These are phyloP conservation scores for Nettapus auritus DNA, from an alignment of 2,113 vertebrate species.

Conservation along the genomic window DNA sequence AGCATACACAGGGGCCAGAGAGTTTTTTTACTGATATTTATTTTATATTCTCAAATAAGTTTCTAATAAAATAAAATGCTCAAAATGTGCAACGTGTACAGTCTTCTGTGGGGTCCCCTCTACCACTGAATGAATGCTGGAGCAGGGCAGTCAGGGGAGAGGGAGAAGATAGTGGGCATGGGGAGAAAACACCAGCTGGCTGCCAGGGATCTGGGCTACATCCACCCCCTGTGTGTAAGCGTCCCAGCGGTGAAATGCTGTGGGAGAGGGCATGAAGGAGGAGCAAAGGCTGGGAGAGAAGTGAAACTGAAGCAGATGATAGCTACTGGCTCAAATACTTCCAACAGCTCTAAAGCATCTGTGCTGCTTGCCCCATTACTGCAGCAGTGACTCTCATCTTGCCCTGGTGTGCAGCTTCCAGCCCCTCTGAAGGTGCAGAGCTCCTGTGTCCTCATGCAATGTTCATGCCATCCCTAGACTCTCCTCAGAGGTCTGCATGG, in stretches of 20 bases:
- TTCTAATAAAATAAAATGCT: conserved; percentile 33
- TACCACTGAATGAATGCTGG: background rate
- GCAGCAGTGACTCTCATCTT: background rate
- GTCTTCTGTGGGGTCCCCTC: background rate
- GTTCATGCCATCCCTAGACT: background rate
- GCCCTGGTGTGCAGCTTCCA: background rate
- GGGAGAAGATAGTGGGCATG: background rate
- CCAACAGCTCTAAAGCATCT: background rate
- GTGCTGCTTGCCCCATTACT: background rate
- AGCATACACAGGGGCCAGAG: background rate
- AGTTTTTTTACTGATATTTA: background rate
- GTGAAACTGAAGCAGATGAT: background rate
- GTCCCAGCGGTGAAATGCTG: background rate
- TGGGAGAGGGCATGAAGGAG: background rate
- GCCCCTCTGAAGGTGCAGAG: background rate
- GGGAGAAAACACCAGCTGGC: background rate
- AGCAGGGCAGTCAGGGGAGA: background rate
- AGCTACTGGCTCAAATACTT: background rate
- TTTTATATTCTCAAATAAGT: background rate
- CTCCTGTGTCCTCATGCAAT: background rate
- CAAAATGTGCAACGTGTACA: background rate
- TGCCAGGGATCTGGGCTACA: background rate
- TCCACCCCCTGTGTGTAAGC: background rate
- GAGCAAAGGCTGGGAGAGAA: background rate
- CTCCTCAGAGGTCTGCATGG: background rate